These are phyloP conservation scores for Sinhomidia bicolor DNA, from an alignment of 2,888 invertebrate species.

Conservation along the genomic window DNA sequence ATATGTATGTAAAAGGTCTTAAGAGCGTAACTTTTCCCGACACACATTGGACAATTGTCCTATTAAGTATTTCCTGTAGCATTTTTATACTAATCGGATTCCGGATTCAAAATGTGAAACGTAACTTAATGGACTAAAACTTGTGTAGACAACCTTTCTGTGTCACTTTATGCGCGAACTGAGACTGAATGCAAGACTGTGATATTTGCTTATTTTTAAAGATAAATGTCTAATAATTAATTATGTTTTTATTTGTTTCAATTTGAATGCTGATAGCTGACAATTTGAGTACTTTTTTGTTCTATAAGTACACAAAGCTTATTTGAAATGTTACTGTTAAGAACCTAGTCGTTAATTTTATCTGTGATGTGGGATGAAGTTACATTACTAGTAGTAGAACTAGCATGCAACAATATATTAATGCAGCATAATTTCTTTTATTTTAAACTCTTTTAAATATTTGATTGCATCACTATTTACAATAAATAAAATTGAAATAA, in stretches of 20 bases:
- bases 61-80: neutral
- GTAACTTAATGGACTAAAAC: neutral
- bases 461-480: too few species aligned
- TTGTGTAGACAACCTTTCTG: neutral
- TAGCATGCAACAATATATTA: too few species aligned
- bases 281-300: too few species aligned
- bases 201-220: constrained; percentile 23
- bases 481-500: too few species aligned
- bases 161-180: neutral
- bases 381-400: too few species aligned
- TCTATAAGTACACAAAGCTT: too few species aligned
- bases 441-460: too few species aligned
- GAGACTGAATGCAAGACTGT: constrained; percentile 37
- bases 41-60: too few species aligned
- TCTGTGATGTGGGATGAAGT: too few species aligned
- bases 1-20: constrained; percentile 1
- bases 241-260: neutral
- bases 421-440: too few species aligned
- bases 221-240: neutral
- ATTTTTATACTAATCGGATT: neutral
- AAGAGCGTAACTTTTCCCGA: neutral
- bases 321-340: neutral
- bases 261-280: too few species aligned
- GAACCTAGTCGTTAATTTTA: neutral
- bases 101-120: neutral